Conservation (phyloP, 2,113 vertebrate species). For the Thermophis baileyi region DNA sequence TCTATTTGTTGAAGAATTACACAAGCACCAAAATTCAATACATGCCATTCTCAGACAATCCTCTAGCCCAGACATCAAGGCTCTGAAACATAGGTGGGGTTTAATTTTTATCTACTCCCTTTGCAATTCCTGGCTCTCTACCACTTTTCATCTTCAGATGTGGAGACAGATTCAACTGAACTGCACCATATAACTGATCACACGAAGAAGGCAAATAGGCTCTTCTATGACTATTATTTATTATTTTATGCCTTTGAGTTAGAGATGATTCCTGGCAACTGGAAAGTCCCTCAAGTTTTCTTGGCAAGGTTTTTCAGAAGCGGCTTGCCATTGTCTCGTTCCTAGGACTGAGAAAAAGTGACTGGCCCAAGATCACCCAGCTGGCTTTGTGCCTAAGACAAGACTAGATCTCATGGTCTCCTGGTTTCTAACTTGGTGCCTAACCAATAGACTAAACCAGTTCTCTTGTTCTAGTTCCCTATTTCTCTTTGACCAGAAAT, state of each 20-base stretch:
- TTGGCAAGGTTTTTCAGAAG: not conserved
- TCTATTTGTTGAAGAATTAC: not conserved
- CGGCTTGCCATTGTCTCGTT: not conserved
- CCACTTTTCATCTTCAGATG: not conserved
- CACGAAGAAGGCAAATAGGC: not conserved
- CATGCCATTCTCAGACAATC: not conserved
- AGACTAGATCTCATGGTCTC: not conserved
- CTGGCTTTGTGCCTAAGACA: not conserved
- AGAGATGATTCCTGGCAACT: not conserved
- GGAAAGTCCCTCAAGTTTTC: not conserved
- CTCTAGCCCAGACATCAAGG: conserved; percentile 1
- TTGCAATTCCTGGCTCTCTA: not conserved
- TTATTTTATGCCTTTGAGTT: not conserved
- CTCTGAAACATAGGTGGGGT: not conserved
- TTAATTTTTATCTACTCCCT: not conserved
- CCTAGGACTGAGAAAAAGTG: not conserved
- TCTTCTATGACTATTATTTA: not conserved
- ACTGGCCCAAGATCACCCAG: not conserved
- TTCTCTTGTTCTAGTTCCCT: not conserved
- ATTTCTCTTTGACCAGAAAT: not conserved
- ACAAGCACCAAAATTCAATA: not conserved
- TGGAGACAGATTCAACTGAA: not conserved
- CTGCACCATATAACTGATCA: not conserved
- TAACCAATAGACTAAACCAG: not conserved
- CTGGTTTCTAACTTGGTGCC: not conserved